Conservation (phyloP, 2,797 vertebrate species). For the Basileuterus tristriatus region DNA sequence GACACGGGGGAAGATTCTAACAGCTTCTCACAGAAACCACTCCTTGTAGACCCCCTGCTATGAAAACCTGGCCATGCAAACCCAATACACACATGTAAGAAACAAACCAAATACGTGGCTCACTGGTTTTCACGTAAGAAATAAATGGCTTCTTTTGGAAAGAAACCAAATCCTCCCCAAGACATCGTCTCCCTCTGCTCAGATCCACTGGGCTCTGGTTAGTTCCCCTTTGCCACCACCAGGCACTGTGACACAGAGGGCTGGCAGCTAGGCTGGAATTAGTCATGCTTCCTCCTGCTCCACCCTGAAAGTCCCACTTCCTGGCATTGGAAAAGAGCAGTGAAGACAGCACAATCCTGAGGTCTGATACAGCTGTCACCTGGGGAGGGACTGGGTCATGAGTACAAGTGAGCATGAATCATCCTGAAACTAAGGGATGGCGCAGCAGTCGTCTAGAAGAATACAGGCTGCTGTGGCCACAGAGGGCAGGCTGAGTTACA, state of each 20-base stretch:
- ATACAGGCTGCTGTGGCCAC: background rate
- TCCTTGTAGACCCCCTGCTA: background rate
- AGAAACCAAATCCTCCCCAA: background rate
- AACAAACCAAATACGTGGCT: background rate
- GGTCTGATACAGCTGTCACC: background rate
- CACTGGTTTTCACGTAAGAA: background rate
- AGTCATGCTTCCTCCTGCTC: conserved; percentile 38
- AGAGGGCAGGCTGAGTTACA: background rate
- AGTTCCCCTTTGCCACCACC: background rate
- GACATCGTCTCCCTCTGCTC: background rate
- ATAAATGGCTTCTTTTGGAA: background rate
- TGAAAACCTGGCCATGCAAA: background rate
- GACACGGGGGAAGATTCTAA: background rate
- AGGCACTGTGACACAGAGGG: background rate
- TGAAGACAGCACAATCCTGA: background rate
- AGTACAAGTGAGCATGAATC: conserved; percentile 26
- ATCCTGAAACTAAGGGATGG: background rate
- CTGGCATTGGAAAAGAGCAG: background rate
- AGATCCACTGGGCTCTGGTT: background rate
- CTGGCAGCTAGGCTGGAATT: conserved; percentile 7
- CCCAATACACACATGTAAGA: background rate
- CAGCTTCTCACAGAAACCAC: background rate
- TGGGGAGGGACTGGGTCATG: background rate
- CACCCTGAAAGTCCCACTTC: conserved; percentile 44
- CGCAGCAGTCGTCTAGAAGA: background rate